A percentile compares a stretch with the other conserved stretches of the same genome.
These are phyloP conservation scores for Oithona nana DNA, from an alignment of 2,888 invertebrate species.

Conservation along the genomic window DNA sequence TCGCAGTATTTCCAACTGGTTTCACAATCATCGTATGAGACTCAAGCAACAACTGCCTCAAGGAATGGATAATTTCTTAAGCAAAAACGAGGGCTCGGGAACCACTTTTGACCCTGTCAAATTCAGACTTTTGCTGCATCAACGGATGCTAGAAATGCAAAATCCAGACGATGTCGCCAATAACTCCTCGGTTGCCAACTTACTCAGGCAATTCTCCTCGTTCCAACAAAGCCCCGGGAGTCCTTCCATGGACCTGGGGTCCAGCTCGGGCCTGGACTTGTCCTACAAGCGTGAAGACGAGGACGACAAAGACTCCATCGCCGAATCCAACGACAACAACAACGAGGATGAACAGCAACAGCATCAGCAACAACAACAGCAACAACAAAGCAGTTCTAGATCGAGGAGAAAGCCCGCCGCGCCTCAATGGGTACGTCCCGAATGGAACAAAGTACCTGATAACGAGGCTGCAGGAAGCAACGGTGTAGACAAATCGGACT, in stretches of 20 bases:
- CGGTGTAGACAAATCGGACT: constrained; percentile 30
- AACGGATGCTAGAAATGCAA: constrained; percentile 65
- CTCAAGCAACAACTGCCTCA: constrained; percentile 46
- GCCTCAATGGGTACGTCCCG: constrained; percentile 93
- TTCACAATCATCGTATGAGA: constrained; percentile 98
- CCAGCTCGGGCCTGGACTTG: constrained; percentile 41
- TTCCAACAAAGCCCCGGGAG: neutral
- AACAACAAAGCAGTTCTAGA: constrained; percentile 28
- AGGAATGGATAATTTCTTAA: constrained; percentile 15
- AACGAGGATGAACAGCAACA: constrained; percentile 41
- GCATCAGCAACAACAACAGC: constrained; percentile 27
- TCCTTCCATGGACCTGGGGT: neutral
- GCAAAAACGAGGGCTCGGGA: constrained; percentile 8
- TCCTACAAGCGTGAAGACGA: constrained; percentile 55
- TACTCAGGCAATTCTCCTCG: constrained; percentile 18
- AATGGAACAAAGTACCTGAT: constrained; percentile 36
- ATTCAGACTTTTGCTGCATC: constrained; percentile 68
- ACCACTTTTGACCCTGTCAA: constrained; percentile 63
- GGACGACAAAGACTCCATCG: constrained; percentile 57
- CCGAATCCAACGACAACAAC: constrained; percentile 38
- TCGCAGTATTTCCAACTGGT: constrained; percentile 97
- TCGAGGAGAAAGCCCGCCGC: constrained; percentile 81
- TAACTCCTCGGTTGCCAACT: constrained; percentile 39
- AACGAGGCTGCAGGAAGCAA: constrained; percentile 21
- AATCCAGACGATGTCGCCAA: constrained; percentile 37